Evolutionary conservation across 92 coral and sea anemone species (phyloP), one percentile per base, ranked within the genome.

Genomic region (Porites evermanni): DNA sequence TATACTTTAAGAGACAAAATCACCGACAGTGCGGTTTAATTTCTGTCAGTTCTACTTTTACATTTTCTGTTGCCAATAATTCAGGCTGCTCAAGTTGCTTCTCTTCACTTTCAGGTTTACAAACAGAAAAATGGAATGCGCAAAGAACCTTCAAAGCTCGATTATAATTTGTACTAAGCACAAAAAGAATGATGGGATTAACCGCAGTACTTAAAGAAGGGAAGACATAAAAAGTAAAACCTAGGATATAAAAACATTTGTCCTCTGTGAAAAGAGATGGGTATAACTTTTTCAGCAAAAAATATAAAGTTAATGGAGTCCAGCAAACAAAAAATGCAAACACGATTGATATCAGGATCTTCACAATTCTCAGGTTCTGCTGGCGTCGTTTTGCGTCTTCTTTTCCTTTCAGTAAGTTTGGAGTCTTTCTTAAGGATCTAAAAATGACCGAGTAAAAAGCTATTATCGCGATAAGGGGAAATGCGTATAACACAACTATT

Each of bases 71-170:
- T 56, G 14, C 17, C 16, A 56, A 11, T 56, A 3, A 11, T 56
- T 56, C 14, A 56, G 61, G 16, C 16, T 56, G 61, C 61, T 4
- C 16, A 56, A 3, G 61, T 56, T 56, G 61, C 12, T 14, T 56
- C 61, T 11, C 61, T 56, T 56, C 16, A 11, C 12, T 11, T 56
- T 14, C 61, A 9, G 17, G 16, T 56, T 56, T 56, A 11, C 61
- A 56, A 38, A 38, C 47, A 38, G 47, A 38, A 38, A 38, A 38
- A 38, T 38, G 0, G 47, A 38, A 38, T 38, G 47, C 3, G 47
- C 47, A 38, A 56, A 67, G 71, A n/a, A n/a, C 11, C 71, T 67
- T 67, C 19, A 67, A 67, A 14, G 71, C 71, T 67, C 19, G 71
- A 21, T 24, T 19, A 67, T 67, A 67, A 24, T 67, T 67, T 18